Conservation (phyloP, 1,140 invertebrate species). For the Drosophila mojavensis region DNA sequence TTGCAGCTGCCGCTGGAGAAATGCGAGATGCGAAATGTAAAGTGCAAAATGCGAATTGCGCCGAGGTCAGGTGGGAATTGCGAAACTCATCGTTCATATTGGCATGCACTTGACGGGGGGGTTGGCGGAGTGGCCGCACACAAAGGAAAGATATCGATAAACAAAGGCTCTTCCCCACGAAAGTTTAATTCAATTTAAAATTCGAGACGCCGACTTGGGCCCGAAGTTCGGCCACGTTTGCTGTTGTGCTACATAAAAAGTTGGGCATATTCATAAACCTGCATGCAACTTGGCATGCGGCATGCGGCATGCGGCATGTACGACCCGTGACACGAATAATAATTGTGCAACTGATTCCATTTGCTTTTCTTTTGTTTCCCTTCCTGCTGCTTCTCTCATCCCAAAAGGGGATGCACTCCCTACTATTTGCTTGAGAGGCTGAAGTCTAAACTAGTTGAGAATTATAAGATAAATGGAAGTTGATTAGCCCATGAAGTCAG, state of each 20-base stretch:
- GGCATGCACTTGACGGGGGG: slow-evolving; percentile 32
- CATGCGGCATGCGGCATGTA: background rate
- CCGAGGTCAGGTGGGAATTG: background rate
- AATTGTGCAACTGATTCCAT: background rate
- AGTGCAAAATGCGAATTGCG: background rate
- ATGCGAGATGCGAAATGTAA: slow-evolving; percentile 39
- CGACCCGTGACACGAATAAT: slow-evolving; percentile 7
- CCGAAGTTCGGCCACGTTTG: too few species aligned
- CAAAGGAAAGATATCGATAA: background rate
- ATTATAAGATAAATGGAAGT: background rate
- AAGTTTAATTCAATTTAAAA: background rate
- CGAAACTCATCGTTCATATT: slow-evolving; percentile 73
- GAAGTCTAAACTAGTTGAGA: background rate
- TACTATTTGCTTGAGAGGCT: background rate
- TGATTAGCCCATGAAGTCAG: background rate
- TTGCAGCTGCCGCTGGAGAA: slow-evolving; percentile 53
- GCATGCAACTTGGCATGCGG: slow-evolving; percentile 20
- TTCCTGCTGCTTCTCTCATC: background rate
- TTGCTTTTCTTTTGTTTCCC: background rate
- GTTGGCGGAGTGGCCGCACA: too few species aligned
- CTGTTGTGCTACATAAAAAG: slow-evolving; percentile 6
- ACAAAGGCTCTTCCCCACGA: background rate
- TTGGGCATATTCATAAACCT: slow-evolving; percentile 14
- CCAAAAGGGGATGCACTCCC: too few species aligned
- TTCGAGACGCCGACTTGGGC: too few species aligned